Evolutionary conservation across 2,113 vertebrate genomes (phyloP), one percentile per base, ranked within the genome.

Genomic region (Strix aluco): DNA sequence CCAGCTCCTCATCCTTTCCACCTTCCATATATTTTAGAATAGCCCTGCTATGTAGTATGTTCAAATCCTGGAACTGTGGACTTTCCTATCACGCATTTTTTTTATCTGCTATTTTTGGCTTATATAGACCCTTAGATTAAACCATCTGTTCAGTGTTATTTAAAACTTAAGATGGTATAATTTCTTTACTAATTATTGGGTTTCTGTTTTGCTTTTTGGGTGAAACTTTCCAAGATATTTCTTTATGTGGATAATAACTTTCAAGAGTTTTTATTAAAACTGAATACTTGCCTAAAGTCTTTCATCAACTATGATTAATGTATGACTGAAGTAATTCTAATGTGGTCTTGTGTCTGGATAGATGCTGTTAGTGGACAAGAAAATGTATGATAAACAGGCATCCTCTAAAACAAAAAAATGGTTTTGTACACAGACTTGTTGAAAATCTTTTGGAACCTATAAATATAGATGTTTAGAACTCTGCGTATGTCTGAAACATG

Each of bases 201-300:
- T 94, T 95, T 97, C 91, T 92, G 25, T 27, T 94, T 94, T 94
- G 66, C 66, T 96, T 96, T 94, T 96, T 75, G 90, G 63, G 38
- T 73, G 46, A 80, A 91, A 89, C 46, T 88, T 94, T 95, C 93
- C 73, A 95, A 92, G 54, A 51, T 78, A 94, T 73, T 95, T 95
- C 86, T 96, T 96, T 87, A 92, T 92, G 92, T 88, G 89, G 58
- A 97, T 96, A 95, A 92, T 91, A 94, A 95, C 89, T 92, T 97
- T 91, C 86, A 90, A 73, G 89, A 88, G 84, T 77, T 95, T 96
- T 97, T 95, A 95, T 96, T 97, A 96, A 94, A 95, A 96, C 81
- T 95, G 94, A 97, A 81, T 86, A 70, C 46, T 88, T 97, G 94
- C 94, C 95, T 96, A 14, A 95, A 96, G 78, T 96, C 95, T 97